Evolutionary conservation across 2,113 vertebrate genomes (phyloP), one percentile per base, ranked within the genome.

Genomic region (Xenopus laevis): DNA sequence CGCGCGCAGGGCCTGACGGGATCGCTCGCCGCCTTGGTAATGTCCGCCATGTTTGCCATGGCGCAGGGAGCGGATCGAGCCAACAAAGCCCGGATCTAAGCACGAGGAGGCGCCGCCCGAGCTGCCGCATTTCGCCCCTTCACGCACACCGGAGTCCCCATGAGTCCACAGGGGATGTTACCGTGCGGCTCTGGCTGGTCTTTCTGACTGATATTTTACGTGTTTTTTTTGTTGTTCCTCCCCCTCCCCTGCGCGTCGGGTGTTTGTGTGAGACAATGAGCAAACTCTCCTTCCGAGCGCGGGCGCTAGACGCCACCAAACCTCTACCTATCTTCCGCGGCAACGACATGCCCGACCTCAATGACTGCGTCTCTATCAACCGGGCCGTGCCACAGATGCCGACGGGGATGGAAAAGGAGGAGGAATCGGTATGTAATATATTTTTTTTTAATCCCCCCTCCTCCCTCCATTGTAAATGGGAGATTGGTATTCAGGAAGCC

Each of bases 251-350:
- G 33, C 33, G 33, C 85, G 84, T 85, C 83, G 85, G 84, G 85
- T 85, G 90, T 87, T 86, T 84, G 87, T 90, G 88, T 88, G 82
- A 87, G 86, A 94, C 91, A 91, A 96, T 95, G 94, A 96, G 95
- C 90, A 96, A 95, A 95, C 93, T 96, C 86, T 96, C 94, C 89
- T 96, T 96, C 91, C 94, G 95, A 84, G 94, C 95, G 88, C 94
- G 94, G 88, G 94, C 95, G 92, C 93, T 96, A 88, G 95, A 95
- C 94, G 95, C 95, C 91, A 90, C 94, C 92, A 96, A 95, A 89
- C 94, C 94, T 87, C 94, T 96, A 83, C 94, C 94, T 77, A 88
- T 95, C 84, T 95, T 93, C 90, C 92, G 92, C 81, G 90, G 89
- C 86, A 90, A 88, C 84, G 94, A 95, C 85, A 92, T 96, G 83